Conservation (phyloP, 1,140 invertebrate species). For the Drosophila melanica region DNA sequence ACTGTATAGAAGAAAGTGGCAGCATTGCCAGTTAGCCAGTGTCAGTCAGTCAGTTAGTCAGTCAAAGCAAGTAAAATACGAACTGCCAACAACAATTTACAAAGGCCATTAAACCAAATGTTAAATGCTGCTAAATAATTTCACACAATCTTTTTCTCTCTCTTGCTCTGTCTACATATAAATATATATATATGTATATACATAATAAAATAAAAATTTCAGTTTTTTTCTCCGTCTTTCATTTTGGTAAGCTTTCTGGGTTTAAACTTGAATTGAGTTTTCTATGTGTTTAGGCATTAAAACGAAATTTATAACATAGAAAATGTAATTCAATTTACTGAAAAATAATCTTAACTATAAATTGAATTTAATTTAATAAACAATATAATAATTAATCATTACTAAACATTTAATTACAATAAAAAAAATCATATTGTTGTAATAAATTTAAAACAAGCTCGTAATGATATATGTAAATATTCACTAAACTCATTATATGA, state of each 20-base stretch:
- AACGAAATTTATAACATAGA: too few relatives aligned
- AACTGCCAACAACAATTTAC: background rate
- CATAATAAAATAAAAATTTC: too few relatives aligned
- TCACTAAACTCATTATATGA: too few relatives aligned
- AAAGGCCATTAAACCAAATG: conserved; percentile 23
- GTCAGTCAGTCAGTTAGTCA: conserved; percentile 24
- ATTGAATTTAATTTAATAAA: too few relatives aligned
- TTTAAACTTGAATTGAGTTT: background rate
- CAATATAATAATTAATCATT: too few relatives aligned
- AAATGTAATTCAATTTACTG: too few relatives aligned
- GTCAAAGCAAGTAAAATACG: background rate
- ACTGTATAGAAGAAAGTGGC: conserved; percentile 35
- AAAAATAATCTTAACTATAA: too few relatives aligned
- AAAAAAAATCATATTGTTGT: too few relatives aligned
- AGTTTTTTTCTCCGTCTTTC: background rate
- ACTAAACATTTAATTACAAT: too few relatives aligned
- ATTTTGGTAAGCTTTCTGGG: background rate
- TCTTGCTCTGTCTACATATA: background rate
- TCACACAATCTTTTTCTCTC: conserved; percentile 15
- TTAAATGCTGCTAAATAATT: conserved; percentile 42
- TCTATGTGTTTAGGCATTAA: background rate
- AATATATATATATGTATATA: too few relatives aligned
- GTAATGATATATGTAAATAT: too few relatives aligned
- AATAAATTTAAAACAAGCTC: too few relatives aligned
- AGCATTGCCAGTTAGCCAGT: conserved; percentile 17